These are phyloP conservation scores for Trachelus iudaicus DNA, from an alignment of 2,888 invertebrate genomes.

Conservation along the genomic window DNA sequence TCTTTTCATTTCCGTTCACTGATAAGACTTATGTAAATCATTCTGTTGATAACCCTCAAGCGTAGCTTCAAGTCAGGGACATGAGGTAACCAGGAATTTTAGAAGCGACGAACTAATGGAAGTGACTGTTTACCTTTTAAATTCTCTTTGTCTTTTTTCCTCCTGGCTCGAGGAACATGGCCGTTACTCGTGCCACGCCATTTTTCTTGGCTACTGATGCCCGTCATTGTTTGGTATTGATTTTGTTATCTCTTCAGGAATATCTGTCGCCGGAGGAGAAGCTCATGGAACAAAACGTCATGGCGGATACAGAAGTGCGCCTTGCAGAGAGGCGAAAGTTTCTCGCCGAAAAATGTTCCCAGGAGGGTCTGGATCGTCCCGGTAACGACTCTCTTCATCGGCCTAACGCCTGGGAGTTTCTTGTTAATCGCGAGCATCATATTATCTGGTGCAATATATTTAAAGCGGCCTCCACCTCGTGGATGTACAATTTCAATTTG, in stretches of 20 bases:
- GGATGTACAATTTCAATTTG: constrained; percentile 92
- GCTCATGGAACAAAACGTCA: constrained; percentile 66
- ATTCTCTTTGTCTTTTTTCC: neutral
- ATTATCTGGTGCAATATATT: constrained; percentile 86
- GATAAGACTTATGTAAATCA: neutral
- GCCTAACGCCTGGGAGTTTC: constrained; percentile 87
- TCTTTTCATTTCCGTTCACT: neutral
- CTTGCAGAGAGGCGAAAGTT: constrained; percentile 72
- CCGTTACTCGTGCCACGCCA: neutral
- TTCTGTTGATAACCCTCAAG: neutral
- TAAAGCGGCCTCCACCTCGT: constrained; percentile 86
- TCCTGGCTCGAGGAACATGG: neutral
- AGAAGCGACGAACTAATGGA: neutral
- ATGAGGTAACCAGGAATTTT: neutral
- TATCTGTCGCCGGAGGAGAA: constrained; percentile 55
- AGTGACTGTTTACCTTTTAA: constrained; percentile 8
- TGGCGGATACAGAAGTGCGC: constrained; percentile 72
- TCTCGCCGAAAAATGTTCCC: constrained; percentile 72
- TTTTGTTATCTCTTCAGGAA: constrained; percentile 9
- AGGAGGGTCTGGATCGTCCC: constrained; percentile 71
- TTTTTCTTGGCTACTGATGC: neutral
- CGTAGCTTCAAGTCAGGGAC: neutral
- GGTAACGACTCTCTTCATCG: constrained; percentile 72
- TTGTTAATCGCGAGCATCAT: constrained; percentile 83
- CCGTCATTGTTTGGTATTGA: neutral